Base-by-base conservation (phyloP, 2,797 vertebrate species). In the Cyprinodon diabolis region DNA sequence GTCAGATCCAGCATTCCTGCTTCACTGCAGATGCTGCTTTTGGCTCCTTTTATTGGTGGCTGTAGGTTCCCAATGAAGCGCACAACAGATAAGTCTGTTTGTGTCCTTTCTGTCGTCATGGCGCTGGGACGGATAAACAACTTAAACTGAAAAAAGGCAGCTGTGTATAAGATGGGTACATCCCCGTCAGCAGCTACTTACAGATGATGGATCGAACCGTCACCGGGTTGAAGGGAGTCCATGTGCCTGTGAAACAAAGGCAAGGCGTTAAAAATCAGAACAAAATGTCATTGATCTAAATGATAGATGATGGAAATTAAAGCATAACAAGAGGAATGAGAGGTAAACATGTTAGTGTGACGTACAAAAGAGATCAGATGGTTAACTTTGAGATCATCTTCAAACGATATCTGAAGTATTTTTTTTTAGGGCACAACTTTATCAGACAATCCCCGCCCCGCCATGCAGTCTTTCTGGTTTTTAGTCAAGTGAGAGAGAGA, bases 161-260 rank as follows among this genome's bases (percentile, higher is more conserved):
- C 17, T 81, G 54, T 84, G 67, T 74, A 21, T 40, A 35, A 71
- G 21, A 23, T 1, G 48, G 13, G 23, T 47, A 21, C 3, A 68
- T 83, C 71, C 37, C 19, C 1, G 75, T 81, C 73, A 71, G 75
- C 8, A 15, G 78, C 21, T 81, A 92, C 97, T 98, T 90, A 99
- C 98, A 97, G 82, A 99, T 97, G 88, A 99, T 97, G 25, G 97
- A 97, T 81, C 96, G 94, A 71, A 99, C 97, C 0, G 98, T 99
- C 89, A 96, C 96, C 19, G 98, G 98, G 84, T 99, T 99, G 91
- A 99, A 99, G 0, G 97, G 97, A 79, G 97, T 99, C 98, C 98
- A 99, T 0, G 98, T 99, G 76, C 98, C 98, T 99, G 93, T 23
- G 56, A 80, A 80, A 78, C 62, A 84, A 69, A 86, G 74, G 14